These are phyloP conservation scores for Pelagia noctiluca DNA, from an alignment of 30 jellyfish, hydroid and myxozoan species.

Conservation along the genomic window DNA sequence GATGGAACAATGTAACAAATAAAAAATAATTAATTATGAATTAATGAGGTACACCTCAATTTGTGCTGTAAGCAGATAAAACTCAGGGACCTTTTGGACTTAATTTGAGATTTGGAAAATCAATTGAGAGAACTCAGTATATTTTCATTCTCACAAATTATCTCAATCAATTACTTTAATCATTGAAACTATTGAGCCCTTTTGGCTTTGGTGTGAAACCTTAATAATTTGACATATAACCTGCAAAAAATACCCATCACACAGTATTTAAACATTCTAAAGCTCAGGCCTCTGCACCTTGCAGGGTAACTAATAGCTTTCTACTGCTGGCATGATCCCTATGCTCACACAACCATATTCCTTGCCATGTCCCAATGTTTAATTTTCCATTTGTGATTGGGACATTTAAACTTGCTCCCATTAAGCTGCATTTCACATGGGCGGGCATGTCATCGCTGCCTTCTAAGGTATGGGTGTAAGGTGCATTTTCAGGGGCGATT, in stretches of 20 bases:
- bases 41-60: no score
- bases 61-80: no score
- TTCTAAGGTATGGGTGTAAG: constrained; percentile 89
- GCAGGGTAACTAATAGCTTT: constrained; percentile 83
- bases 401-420: constrained; percentile 87
- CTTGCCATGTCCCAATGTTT: constrained; percentile 98
- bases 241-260: not conserved
- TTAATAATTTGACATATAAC: not conserved
- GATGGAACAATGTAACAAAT: no score
- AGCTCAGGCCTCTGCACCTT: constrained; percentile 68
- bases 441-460: constrained; percentile 99
- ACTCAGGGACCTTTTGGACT: no score
- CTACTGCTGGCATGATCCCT: constrained; percentile 88
- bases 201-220: no score
- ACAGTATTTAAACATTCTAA: not conserved
- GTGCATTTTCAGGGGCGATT: constrained; percentile 88
- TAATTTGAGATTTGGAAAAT: no score
- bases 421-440: constrained; percentile 90
- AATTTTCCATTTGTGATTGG: constrained; percentile 91
- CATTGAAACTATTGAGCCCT: no score
- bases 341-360: constrained; percentile 95
- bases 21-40: no score
- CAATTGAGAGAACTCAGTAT: no score
- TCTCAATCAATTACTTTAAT: no score
- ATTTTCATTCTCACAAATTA: no score